Evolutionary conservation across 2,113 vertebrate species (phyloP).

Genomic region (Grammomys dolichurus): DNA sequence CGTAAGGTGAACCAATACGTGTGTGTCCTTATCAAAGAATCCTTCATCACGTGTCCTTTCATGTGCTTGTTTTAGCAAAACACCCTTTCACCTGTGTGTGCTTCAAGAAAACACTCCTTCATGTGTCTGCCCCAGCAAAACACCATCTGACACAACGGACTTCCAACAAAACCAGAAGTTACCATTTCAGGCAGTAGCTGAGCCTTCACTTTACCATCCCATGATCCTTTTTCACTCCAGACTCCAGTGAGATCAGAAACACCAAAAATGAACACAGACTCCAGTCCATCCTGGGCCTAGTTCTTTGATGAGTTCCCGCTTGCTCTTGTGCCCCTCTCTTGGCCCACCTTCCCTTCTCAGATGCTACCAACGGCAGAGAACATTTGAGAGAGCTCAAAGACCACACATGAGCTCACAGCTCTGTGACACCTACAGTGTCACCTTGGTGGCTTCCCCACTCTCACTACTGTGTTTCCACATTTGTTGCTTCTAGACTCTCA

Average conservation of each 20-base stretch:
- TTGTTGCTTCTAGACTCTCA: background rate
- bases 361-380: background rate
- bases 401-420: no score
- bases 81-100: no score
- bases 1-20: no score
- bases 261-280: no score
- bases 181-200: background rate
- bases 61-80: no score
- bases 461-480: background rate
- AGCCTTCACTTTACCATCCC: background rate
- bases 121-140: no score
- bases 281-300: background rate
- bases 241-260: background rate
- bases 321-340: background rate
- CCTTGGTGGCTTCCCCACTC: no score
- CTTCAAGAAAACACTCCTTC: no score
- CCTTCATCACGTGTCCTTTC: no score
- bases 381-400: background rate
- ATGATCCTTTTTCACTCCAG: background rate
- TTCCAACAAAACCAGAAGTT: no score
- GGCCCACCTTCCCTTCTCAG: background rate
- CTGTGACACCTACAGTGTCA: background rate
- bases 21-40: no score
- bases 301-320: accelerated
- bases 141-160: no score